Evolutionary conservation across 2,113 vertebrate genomes (phyloP).

Genomic region (Proteles cristata): DNA sequence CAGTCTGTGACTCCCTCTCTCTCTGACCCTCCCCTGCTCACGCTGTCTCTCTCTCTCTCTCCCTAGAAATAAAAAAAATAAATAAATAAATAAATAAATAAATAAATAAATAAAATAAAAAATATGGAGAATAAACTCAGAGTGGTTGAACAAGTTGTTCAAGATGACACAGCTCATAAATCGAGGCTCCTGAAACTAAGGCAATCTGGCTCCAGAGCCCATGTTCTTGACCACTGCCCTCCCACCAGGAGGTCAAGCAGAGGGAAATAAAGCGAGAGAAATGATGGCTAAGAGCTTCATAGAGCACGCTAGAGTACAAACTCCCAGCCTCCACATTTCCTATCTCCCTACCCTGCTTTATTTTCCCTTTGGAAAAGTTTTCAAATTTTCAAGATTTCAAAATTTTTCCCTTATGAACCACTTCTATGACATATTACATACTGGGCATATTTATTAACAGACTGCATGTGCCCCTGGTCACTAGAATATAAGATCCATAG

Average conservation of each 20-base stretch:
- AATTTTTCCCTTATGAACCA: too few species aligned
- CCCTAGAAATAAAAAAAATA: too few species aligned
- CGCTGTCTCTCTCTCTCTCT: too few species aligned
- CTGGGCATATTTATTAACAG: not conserved
- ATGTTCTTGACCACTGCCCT: not conserved
- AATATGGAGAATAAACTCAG: not conserved
- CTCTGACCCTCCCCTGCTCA: too few species aligned
- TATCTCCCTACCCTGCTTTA: not conserved
- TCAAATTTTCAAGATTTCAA: too few species aligned
- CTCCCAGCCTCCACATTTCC: not conserved
- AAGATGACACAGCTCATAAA: not conserved
- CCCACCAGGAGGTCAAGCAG: not conserved
- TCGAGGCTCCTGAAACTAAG: not conserved
- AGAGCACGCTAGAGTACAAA: not conserved
- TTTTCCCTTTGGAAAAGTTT: not conserved
- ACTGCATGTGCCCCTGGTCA: not conserved
- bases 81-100: too few species aligned
- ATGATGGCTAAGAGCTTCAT: not conserved
- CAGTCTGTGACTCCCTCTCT: too few species aligned
- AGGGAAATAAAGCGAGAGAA: not conserved
- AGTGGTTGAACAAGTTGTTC: not conserved
- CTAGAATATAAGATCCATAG: not conserved
- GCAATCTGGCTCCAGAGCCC: not conserved
- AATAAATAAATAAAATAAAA: too few species aligned
- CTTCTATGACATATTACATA: not conserved